Percentiles rank a stretch among this genome's conserved stretches.
phyloP scores from a whole-genome alignment of 2,888 invertebrate species.

The Ganaspis brasiliensis region DNA sequence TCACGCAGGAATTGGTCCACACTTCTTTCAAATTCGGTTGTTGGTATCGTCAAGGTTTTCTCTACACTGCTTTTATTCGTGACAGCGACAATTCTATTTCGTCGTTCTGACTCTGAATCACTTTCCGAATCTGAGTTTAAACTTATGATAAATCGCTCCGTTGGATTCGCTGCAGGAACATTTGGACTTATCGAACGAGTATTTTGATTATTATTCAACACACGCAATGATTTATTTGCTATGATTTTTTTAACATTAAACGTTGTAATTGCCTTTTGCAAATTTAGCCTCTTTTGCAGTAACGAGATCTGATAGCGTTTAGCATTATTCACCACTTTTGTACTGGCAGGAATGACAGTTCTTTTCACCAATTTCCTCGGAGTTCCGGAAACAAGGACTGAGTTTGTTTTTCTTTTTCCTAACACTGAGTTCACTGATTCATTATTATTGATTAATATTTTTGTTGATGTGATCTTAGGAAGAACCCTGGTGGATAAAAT shows the following conservation, averaged over 20 bases:
- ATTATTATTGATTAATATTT: neutral
- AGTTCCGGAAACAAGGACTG: constrained; percentile 14
- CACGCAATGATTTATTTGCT: constrained; percentile 62
- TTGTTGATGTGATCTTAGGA: neutral
- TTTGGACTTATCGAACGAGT: constrained; percentile 63
- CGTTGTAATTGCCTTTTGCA: constrained; percentile 64
- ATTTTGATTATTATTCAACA: constrained; percentile 63
- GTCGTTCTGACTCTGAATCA: constrained; percentile 69
- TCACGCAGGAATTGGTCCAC: constrained; percentile 76
- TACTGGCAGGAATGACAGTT: constrained; percentile 66
- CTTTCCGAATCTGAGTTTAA: constrained; percentile 75
- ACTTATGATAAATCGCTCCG: constrained; percentile 72
- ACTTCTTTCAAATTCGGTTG: constrained; percentile 77
- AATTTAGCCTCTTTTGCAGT: constrained; percentile 68
- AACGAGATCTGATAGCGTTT: constrained; percentile 73
- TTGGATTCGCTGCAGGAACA: constrained; percentile 58
- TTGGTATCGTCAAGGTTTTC: constrained; percentile 63
- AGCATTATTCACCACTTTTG: constrained; percentile 74
- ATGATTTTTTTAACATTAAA: constrained; percentile 57
- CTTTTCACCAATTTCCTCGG: constrained; percentile 67
- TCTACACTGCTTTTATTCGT: constrained; percentile 25
- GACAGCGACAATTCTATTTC: constrained; percentile 41
- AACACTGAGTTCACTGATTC: neutral
- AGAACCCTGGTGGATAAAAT: neutral
- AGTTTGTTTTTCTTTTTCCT: neutral